phyloP scores from a whole-genome alignment of 2,113 vertebrate species.

The Thalassarche chlororhynchos region DNA sequence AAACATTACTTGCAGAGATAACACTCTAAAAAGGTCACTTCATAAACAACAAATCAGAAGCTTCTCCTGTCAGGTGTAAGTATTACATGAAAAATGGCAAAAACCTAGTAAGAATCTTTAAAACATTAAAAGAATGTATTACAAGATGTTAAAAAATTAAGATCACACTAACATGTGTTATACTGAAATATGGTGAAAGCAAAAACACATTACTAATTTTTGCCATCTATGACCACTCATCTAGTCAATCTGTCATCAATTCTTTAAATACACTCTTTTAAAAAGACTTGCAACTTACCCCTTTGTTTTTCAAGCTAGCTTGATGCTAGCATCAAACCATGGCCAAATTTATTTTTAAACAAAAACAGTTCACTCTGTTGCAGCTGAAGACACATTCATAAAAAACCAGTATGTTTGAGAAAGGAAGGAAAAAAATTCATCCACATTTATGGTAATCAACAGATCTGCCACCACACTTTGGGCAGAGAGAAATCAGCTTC shows the following conservation, averaged over 20 bases:
- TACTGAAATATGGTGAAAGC: neutral
- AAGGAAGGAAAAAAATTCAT: neutral
- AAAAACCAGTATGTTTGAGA: neutral
- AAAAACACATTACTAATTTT: neutral
- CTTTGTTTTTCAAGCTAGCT: neutral
- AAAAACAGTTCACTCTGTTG: neutral
- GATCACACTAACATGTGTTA: neutral
- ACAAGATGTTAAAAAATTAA: neutral
- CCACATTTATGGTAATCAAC: neutral
- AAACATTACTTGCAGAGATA: neutral
- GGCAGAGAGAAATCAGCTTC: neutral
- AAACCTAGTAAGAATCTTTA: neutral
- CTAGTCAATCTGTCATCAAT: neutral
- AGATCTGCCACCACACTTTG: neutral
- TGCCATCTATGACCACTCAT: neutral
- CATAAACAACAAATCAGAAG: neutral
- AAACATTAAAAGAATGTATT: neutral
- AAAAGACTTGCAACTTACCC: neutral
- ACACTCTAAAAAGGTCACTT: neutral
- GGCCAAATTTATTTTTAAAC: neutral
- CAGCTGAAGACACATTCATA: neutral
- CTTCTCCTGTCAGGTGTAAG: fast-evolving
- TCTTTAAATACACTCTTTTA: neutral
- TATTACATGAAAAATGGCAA: neutral
- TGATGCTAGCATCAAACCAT: neutral